Evolutionary conservation across 2,888 invertebrate species (phyloP).

Genomic region (Idaea biselata): DNA sequence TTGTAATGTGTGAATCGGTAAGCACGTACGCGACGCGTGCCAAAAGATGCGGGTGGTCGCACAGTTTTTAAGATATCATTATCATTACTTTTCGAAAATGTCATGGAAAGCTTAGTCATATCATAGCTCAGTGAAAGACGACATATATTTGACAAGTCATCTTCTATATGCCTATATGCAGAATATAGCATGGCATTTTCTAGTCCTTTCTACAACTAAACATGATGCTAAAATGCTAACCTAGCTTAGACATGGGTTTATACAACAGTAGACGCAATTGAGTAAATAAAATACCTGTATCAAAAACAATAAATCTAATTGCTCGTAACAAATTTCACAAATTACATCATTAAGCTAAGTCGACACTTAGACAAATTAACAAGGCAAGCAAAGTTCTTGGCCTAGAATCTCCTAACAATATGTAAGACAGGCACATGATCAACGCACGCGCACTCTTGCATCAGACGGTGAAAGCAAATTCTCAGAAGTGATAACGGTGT

Average conservation of each 20-base stretch:
- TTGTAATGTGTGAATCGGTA: background rate
- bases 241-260: too few relatives aligned
- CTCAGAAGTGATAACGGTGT: background rate
- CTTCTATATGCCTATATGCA: background rate
- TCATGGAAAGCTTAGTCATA: background rate
- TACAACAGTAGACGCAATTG: too few relatives aligned
- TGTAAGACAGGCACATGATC: background rate
- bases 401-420: background rate
- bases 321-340: background rate
- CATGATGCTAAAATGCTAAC: too few relatives aligned
- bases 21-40: background rate
- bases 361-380: background rate
- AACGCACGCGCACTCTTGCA: constrained; percentile 2
- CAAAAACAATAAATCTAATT: background rate
- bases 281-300: too few relatives aligned
- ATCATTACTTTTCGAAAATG: background rate
- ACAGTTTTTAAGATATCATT: background rate
- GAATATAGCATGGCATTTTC: background rate
- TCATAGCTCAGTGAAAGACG: background rate
- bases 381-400: background rate
- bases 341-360: background rate
- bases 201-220: background rate
- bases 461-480: constrained; percentile 3
- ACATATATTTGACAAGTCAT: background rate
- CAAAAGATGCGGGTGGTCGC: background rate